Conservation (phyloP, 2,113 vertebrate genomes). For the Nettapus auritus region DNA sequence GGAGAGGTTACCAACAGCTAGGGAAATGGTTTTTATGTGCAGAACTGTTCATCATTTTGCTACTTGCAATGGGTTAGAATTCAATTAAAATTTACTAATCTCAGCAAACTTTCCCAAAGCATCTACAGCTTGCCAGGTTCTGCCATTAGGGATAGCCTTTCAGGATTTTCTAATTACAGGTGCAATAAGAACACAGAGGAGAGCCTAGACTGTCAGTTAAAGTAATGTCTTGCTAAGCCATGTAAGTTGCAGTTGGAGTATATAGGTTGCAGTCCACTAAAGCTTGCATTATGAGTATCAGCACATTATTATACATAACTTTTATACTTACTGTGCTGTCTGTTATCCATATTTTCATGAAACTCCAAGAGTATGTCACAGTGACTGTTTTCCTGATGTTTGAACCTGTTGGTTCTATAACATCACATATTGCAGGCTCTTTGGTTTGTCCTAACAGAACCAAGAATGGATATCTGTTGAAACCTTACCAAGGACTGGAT, state of each 20-base stretch:
- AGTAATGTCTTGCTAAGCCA: background rate
- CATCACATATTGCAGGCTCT: background rate
- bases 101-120: background rate
- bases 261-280: background rate
- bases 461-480: background rate
- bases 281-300: background rate
- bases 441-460: background rate
- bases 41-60: background rate
- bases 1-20: background rate
- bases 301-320: background rate
- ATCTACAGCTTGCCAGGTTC: background rate
- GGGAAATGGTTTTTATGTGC: background rate
- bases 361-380: background rate
- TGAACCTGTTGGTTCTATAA: background rate
- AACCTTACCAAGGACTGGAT: background rate
- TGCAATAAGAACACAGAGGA: background rate
- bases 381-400: background rate
- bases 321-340: background rate
- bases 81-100: background rate
- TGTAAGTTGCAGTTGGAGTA: background rate
- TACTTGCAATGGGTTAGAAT: background rate
- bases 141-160: background rate
- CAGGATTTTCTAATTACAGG: background rate
- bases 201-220: background rate
- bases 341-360: background rate